These are phyloP conservation scores for Polymixis lichenea DNA, from an alignment of 2,888 invertebrate genomes.

Conservation along the genomic window DNA sequence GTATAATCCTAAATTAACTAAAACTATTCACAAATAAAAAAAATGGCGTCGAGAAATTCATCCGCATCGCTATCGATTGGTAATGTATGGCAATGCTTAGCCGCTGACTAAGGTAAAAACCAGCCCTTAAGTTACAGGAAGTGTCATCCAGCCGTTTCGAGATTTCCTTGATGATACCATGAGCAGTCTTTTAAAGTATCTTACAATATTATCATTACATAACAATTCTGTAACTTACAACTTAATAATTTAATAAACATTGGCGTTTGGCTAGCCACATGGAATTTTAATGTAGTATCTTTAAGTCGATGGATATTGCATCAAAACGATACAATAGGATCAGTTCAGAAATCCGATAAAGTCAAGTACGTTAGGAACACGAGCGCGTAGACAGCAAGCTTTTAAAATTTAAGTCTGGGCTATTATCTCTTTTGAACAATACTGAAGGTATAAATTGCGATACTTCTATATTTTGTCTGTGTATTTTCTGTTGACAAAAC, in stretches of 20 bases:
- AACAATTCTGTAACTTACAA: too few species aligned
- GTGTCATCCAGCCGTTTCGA: too few species aligned
- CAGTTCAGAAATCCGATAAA: constrained; percentile 65
- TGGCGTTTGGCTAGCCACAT: background rate
- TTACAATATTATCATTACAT: too few species aligned
- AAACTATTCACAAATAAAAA: too few species aligned
- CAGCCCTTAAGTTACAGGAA: too few species aligned
- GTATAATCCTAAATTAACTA: too few species aligned
- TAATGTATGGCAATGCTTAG: too few species aligned
- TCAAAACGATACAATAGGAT: constrained; percentile 61
- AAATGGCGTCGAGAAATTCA: too few species aligned
- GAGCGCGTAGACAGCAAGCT: constrained; percentile 64
- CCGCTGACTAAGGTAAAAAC: too few species aligned
- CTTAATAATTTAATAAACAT: constrained; percentile 15
- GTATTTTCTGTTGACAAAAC: background rate
- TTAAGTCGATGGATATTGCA: constrained; percentile 56
- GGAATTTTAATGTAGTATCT: constrained; percentile 17
- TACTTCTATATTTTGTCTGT: background rate
- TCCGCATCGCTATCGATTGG: too few species aligned
- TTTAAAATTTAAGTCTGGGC: constrained; percentile 70
- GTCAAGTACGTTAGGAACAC: constrained; percentile 68
- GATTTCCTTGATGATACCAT: too few species aligned
- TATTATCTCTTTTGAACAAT: constrained; percentile 66
- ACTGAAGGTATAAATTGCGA: constrained; percentile 50
- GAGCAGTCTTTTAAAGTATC: too few species aligned